These are phyloP conservation scores for Pluvialis apricaria DNA, from an alignment of 2,113 vertebrate species.

Conservation along the genomic window DNA sequence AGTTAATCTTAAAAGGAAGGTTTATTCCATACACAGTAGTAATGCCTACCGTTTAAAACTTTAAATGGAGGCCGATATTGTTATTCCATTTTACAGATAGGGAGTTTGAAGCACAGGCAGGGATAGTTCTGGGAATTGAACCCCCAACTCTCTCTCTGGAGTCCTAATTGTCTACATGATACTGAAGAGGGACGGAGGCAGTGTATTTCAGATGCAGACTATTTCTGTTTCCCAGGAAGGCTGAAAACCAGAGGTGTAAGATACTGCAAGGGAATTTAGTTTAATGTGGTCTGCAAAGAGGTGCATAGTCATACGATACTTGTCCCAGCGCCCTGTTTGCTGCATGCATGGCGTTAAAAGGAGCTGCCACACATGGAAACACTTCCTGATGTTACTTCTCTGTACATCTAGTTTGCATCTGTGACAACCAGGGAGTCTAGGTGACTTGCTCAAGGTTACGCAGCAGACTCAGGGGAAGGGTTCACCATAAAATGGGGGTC, in stretches of 20 bases:
- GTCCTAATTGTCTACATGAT: background rate
- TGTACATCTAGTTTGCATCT: background rate
- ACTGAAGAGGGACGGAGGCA: background rate
- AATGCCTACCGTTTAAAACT: rapidly evolving
- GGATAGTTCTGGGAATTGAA: background rate
- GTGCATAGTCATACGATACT: rapidly evolving
- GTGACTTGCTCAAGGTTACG: background rate
- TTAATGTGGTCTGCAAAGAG: background rate
- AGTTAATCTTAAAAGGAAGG: background rate
- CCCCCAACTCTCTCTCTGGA: background rate
- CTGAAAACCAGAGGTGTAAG: background rate
- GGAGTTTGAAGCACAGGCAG: background rate
- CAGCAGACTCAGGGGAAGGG: background rate
- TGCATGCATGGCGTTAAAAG: background rate
- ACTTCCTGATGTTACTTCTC: background rate
- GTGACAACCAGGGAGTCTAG: background rate
- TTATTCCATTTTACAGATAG: rapidly evolving
- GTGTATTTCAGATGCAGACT: background rate
- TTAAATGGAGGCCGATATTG: background rate
- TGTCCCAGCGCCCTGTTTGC: background rate
- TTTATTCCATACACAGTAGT: background rate
- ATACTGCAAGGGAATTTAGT: background rate
- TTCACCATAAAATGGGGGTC: background rate
- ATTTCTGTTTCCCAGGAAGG: background rate
- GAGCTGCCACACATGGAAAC: background rate